Percentiles rank a stretch among this genome's conserved stretches.
These are phyloP conservation scores for Fratercula arctica DNA, from an alignment of 2,797 vertebrate species.

Conservation along the genomic window DNA sequence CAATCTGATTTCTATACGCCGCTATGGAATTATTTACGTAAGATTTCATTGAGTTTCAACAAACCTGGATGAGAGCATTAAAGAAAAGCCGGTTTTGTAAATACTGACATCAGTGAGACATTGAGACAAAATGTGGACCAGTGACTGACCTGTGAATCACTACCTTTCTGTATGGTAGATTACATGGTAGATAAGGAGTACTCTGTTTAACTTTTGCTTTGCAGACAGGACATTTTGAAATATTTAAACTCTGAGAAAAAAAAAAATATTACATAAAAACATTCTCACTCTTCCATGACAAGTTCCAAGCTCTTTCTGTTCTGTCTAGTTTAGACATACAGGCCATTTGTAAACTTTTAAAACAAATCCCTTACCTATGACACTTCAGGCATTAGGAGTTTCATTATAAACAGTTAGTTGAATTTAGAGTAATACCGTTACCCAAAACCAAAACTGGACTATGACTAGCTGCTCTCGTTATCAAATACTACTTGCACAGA, in stretches of 20 bases:
- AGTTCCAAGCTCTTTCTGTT: not conserved
- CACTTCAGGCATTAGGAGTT: not conserved
- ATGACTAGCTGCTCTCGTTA: not conserved
- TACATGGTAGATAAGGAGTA: not conserved
- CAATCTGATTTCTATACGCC: not conserved
- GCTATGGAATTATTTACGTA: not conserved
- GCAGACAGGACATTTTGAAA: not conserved
- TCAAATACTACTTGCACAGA: not conserved
- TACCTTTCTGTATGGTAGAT: fast-evolving
- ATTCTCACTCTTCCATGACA: not conserved
- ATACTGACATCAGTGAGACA: not conserved
- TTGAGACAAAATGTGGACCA: not conserved
- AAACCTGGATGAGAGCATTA: not conserved
- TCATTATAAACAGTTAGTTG: not conserved
- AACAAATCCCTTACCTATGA: not conserved
- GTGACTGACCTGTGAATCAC: not conserved
- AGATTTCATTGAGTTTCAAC: not conserved
- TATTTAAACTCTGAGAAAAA: not conserved
- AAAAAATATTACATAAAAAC: not conserved
- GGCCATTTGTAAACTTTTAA: not conserved
- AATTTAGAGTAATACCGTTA: not conserved
- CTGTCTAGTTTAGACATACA: not conserved
- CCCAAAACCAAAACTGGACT: not conserved
- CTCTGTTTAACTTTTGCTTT: not conserved
- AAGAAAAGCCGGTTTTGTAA: not conserved